phyloP scores from a whole-genome alignment of 2,113 vertebrate genomes.

The Poeciliopsis turrubarensis region DNA sequence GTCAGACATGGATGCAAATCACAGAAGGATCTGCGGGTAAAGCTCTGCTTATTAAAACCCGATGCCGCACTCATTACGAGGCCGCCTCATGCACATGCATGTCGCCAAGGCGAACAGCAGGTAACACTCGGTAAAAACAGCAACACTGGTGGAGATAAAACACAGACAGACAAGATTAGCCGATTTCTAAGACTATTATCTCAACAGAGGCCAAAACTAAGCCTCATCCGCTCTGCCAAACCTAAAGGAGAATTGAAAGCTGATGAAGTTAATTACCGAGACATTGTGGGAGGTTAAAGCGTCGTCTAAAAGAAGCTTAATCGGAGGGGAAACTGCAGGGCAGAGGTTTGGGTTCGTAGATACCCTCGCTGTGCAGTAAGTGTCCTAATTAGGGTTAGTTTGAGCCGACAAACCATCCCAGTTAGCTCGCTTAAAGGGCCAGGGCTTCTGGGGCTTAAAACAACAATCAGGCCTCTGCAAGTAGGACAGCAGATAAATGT shows the following conservation, averaged over 20 bases:
- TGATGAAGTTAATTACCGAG: constrained; percentile 64
- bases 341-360: constrained; percentile 51
- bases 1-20: constrained; percentile 78
- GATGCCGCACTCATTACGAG: constrained; percentile 68
- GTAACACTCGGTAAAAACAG: constrained; percentile 57
- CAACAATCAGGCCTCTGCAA: constrained; percentile 59
- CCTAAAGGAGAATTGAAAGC: constrained; percentile 54
- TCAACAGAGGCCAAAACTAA: constrained; percentile 60
- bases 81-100: constrained; percentile 49
- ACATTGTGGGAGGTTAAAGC: constrained; percentile 64
- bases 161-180: constrained; percentile 63
- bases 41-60: constrained; percentile 76
- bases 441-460: constrained; percentile 62
- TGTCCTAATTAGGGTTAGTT: constrained; percentile 70
- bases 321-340: constrained; percentile 50
- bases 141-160: constrained; percentile 56
- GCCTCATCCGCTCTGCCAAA: constrained; percentile 60
- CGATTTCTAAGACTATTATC: constrained; percentile 59
- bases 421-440: constrained; percentile 70
- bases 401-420: constrained; percentile 64
- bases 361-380: constrained; percentile 66
- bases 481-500: constrained; percentile 67
- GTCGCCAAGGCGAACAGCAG: constrained; percentile 70
- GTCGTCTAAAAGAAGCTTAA: constrained; percentile 62
- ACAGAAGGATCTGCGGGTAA: constrained; percentile 72